These are phyloP conservation scores for Catharus ustulatus DNA, from an alignment of 2,797 vertebrate species.

Conservation along the genomic window DNA sequence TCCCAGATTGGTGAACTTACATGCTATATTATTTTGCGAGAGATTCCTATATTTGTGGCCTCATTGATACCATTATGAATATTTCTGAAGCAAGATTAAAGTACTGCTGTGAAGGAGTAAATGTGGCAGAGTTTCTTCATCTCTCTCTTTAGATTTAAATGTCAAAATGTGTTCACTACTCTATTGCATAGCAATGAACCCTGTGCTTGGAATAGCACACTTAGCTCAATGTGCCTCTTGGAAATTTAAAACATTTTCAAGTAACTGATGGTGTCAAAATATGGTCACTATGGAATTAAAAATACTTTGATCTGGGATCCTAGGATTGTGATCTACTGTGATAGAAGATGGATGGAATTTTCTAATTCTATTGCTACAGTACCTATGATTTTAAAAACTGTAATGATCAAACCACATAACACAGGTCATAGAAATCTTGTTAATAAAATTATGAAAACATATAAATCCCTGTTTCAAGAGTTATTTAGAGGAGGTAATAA, in stretches of 20 bases:
- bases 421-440: neutral
- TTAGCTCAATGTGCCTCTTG: neutral
- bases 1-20: neutral
- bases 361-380: neutral
- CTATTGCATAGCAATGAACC: neutral
- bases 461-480: neutral
- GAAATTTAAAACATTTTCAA: neutral
- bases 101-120: neutral
- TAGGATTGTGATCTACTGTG: neutral
- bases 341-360: neutral
- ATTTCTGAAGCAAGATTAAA: neutral
- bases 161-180: neutral
- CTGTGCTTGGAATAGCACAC: neutral
- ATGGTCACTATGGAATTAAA: neutral
- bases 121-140: neutral
- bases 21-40: accelerated
- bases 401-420: neutral
- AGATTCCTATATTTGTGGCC: neutral
- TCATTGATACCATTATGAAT: neutral
- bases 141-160: neutral
- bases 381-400: neutral
- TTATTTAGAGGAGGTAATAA: neutral
- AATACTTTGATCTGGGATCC: neutral
- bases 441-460: neutral
- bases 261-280: neutral